Base-by-base conservation (phyloP, 2,888 invertebrate species). In the Meloe dianella region DNA sequence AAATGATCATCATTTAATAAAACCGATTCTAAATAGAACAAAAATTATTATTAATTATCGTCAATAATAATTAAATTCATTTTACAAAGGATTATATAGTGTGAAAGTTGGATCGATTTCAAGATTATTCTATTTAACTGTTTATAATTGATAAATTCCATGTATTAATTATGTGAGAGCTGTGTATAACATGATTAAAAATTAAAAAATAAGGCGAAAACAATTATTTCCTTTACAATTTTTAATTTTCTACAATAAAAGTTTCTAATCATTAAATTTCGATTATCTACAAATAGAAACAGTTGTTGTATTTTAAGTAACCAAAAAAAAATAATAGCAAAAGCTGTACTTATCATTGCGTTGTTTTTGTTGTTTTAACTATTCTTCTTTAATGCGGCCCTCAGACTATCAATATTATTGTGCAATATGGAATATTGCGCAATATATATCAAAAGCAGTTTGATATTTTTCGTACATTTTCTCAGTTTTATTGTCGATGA, bases 41-140 rank as follows among this genome's bases (percentile, higher is more conserved):
- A 32, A 5, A 5, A 9, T 35, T 35, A 35, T 35, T 17, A 41
- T n/a, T 41, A 41, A 41, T 41, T 41, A 41, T 7, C 41, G 10
- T n/a, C 17, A 17, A n/a, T 35, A 35, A 3, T 14, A 35, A 35
- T 12, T 12, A 12, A 41, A 41, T 41, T 17, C n/a, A 41, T 41
- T 6, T 41, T 41, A 17, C 12, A 35, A 41, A 41, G 6, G 38
- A 12, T 38, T n/a, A 38, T 41, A n/a, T 35, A 12, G 38, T 41
- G 38, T 41, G 38, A 41, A 41, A 41, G 38, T 41, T 41, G n/a
- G 38, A 41, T 41, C 10, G 38, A 41, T 41, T 41, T 12, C 38
- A n/a, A n/a, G 38, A 38, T 38, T 17, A 41, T 41, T 2, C 35
- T 4, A 41, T 41, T 6, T 17, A n/a, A n/a, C 38, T 41, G 38